Evolutionary conservation across 2,113 vertebrate species (phyloP), one percentile per base, ranked within the genome.

Genomic region (Channa maculata): DNA sequence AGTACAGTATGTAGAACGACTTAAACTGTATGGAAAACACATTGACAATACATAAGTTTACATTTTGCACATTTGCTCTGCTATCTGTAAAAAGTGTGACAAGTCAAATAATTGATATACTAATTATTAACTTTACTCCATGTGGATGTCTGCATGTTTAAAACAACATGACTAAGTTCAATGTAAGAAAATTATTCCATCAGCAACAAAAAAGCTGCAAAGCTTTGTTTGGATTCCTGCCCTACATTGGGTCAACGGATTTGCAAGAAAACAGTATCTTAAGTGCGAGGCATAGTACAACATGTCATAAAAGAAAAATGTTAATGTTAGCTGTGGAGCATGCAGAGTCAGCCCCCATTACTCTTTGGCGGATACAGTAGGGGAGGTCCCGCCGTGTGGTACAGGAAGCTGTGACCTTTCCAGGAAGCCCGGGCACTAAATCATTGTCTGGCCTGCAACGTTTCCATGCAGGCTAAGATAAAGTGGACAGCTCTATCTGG

Each of bases 401-500:
- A 90, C 83, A 87, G 85, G 85, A 88, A 91, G 86, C 82, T 85
- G 61, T 91, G 93, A 94, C 92, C 93, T 94, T 93, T 94, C 80
- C 69, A 48, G 71, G 70, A 80, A 80, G 81, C 84, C 71, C 39
- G 53, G 71, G 50, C 79, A 91, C 92, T 94, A 89, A 84, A 94
- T 94, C 93, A 94, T 84, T 94, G 91, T 93, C 91, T 87, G 80
- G 65, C 71, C 83, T n/a, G 52, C 81, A 85, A 80, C 57, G 71
- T 88, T 88, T 85, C 89, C 73, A 78, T 78, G 79, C 74, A 77
- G 87, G 75, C 73, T 71, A 87, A 93, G 91, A 93, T 92, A 88
- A 92, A 94, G 90, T 92, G 86, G 91, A 93, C 86, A 80, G 82
- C 88, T 93, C 84, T 92, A 92, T 93, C 93, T 67, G 52, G 91